Evolutionary conservation across 2,113 vertebrate species (phyloP).

Genomic region (Probosciger aterrimus): DNA sequence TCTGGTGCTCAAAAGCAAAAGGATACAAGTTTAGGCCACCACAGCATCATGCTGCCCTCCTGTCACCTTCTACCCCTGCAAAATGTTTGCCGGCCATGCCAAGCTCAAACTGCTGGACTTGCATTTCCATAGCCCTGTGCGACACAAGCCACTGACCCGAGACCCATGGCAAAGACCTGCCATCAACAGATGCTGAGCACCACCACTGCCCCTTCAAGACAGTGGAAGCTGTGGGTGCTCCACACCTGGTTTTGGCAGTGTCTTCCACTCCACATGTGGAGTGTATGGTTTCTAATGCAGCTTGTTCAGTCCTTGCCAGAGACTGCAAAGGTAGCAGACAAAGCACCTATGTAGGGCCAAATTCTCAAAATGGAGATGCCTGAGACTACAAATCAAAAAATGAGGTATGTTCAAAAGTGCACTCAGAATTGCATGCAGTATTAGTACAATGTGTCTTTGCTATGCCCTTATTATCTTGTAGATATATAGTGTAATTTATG

Average conservation of each 20-base stretch:
- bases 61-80: not conserved
- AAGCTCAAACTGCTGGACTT: not conserved
- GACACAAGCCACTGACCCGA: not conserved
- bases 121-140: not conserved
- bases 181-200: not conserved
- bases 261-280: not conserved
- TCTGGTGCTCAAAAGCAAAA: not conserved
- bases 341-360: not conserved
- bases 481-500: slow-evolving; percentile 62
- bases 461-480: slow-evolving; percentile 62
- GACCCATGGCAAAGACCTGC: not conserved
- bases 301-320: not conserved
- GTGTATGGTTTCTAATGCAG: fast-evolving
- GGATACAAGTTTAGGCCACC: not conserved
- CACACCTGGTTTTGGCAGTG: too few species aligned
- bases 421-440: slow-evolving; percentile 5
- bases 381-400: not conserved
- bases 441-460: slow-evolving; percentile 55
- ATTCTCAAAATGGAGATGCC: not conserved
- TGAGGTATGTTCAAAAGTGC: not conserved
- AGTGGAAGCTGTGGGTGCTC: not conserved
- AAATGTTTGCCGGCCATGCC: not conserved
- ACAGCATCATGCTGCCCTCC: not conserved
- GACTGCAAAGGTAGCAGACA: not conserved
- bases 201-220: fast-evolving